Evolutionary conservation across 2,888 invertebrate species (phyloP).

Genomic region (Sussaba pulchella): DNA sequence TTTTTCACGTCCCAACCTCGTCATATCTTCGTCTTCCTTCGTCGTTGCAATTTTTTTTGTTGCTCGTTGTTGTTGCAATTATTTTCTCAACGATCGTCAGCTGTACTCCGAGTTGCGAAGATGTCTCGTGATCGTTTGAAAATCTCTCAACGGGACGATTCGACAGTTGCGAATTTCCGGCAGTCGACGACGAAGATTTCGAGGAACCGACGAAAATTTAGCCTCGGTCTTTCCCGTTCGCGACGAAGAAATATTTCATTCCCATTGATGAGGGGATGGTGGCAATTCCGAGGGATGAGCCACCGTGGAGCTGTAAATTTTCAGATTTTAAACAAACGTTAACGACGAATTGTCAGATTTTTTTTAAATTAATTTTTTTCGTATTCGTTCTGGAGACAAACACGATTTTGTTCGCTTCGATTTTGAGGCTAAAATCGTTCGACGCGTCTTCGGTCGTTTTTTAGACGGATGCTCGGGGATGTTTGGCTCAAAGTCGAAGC

Average conservation of each 20-base stretch:
- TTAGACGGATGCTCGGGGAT: too few relatives aligned
- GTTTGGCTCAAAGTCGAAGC: not conserved
- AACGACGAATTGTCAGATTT: not conserved
- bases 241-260: slow-evolving; percentile 86
- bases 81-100: slow-evolving; percentile 37
- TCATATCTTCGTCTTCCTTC: slow-evolving; percentile 24
- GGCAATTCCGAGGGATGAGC: slow-evolving; percentile 99
- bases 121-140: slow-evolving; percentile 12
- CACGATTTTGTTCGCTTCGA: not conserved
- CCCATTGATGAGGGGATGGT: slow-evolving; percentile 99
- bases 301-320: slow-evolving; percentile 94
- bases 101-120: slow-evolving; percentile 39
- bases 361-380: not conserved
- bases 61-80: slow-evolving; percentile 1
- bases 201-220: slow-evolving; percentile 50
- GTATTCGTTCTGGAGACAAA: not conserved
- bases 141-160: not conserved
- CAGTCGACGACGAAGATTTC: slow-evolving; percentile 55
- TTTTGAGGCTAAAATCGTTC: not conserved
- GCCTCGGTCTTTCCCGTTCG: slow-evolving; percentile 66
- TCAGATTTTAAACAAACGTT: slow-evolving; percentile 39
- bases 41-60: slow-evolving; percentile 13
- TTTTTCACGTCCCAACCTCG: slow-evolving; percentile 27
- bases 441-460: too few relatives aligned
- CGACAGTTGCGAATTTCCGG: slow-evolving; percentile 35